Evolutionary conservation across 2,888 invertebrate species (phyloP).

Genomic region (Machimus rusticus): DNA sequence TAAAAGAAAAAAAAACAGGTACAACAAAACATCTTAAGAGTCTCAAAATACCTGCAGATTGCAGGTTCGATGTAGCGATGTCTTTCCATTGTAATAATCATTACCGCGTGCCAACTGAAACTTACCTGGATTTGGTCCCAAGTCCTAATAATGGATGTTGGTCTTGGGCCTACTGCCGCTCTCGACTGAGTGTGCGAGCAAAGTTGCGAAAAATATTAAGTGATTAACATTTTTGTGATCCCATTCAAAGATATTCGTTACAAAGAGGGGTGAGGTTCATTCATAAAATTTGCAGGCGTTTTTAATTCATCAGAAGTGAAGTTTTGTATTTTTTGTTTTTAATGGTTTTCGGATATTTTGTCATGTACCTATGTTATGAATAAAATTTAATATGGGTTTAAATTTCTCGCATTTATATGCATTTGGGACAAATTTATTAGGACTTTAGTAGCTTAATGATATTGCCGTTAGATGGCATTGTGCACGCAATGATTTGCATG

Average conservation of each 20-base stretch:
- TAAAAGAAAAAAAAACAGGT: neutral
- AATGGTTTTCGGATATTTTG: neutral
- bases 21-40: neutral
- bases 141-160: neutral
- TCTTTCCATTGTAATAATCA: neutral
- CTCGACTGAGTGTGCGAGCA: neutral
- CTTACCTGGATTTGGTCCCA: neutral
- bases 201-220: neutral
- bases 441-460: neutral
- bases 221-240: slow-evolving; percentile 12
- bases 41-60: neutral
- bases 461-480: no score
- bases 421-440: neutral
- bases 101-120: neutral
- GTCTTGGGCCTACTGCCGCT: neutral
- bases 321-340: neutral
- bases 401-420: neutral
- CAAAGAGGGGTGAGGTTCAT: neutral
- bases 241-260: neutral
- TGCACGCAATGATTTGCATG: no score
- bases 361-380: no score
- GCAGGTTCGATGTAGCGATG: neutral
- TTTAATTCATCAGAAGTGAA: neutral
- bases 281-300: neutral
- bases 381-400: neutral